Conservation (phyloP, 2,113 vertebrate species). For the Rana temporaria region DNA sequence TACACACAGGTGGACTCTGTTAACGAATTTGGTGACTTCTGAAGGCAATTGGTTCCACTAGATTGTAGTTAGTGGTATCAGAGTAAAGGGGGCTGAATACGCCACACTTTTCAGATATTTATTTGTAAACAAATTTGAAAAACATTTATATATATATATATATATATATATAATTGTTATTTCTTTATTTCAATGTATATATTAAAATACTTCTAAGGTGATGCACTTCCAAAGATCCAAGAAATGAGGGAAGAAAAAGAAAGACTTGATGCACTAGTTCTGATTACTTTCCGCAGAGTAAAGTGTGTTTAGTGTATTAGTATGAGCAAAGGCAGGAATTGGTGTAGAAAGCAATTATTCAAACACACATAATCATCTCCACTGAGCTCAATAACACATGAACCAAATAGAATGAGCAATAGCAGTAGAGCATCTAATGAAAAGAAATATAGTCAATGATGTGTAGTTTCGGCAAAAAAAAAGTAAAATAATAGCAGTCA, state of each 20-base stretch:
- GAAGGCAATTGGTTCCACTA: too few species aligned
- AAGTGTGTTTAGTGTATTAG: conserved; percentile 8
- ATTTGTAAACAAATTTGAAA: too few species aligned
- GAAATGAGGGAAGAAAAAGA: background rate
- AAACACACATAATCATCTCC: conserved; percentile 32
- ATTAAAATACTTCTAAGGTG: background rate
- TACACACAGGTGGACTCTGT: too few species aligned
- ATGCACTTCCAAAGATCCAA: background rate
- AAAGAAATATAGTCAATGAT: conserved; percentile 33
- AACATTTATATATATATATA: too few species aligned
- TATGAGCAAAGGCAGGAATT: conserved; percentile 7
- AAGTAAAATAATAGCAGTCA: conserved; percentile 46
- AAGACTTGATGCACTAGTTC: background rate
- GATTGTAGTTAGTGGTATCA: too few species aligned
- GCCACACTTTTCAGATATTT: too few species aligned
- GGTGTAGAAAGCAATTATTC: conserved; percentile 50
- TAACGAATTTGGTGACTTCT: too few species aligned
- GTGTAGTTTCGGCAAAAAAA: conserved; percentile 8
- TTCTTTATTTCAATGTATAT: background rate
- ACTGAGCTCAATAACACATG: conserved; percentile 25
- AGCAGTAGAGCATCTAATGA: conserved; percentile 41
- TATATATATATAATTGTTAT: too few species aligned
- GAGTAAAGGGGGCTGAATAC: too few species aligned
- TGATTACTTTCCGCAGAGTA: background rate
- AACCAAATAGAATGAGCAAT: conserved; percentile 30